Conservation (phyloP, 2,888 invertebrate genomes). For the Nephrocerus scutellatus region DNA sequence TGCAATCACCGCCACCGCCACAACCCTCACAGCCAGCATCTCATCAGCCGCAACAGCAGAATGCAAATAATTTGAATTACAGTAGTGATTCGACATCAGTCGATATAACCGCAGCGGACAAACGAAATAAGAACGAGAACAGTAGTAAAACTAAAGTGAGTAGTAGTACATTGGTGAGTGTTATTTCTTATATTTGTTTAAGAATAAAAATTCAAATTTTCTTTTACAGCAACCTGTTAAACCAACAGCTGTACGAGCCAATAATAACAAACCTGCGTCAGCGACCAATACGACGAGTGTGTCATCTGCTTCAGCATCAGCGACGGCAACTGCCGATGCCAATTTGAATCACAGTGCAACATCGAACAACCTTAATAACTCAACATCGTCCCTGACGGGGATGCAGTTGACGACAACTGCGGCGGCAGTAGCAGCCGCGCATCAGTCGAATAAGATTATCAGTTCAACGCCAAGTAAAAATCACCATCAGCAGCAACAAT, state of each 20-base stretch:
- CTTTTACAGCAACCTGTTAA: constrained; percentile 67
- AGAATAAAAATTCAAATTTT: no score
- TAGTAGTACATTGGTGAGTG: constrained; percentile 14
- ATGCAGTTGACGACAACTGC: constrained; percentile 20
- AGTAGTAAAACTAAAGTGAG: constrained; percentile 49
- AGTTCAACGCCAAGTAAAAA: constrained; percentile 49
- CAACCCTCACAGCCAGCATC: constrained; percentile 30
- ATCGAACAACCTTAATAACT: constrained; percentile 41
- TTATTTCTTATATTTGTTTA: constrained; percentile 19
- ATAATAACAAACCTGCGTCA: constrained; percentile 45
- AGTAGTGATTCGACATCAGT: constrained; percentile 61
- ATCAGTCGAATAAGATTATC: constrained; percentile 38
- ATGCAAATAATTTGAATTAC: constrained; percentile 57
- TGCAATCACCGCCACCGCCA: constrained; percentile 59
- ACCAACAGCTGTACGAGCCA: constrained; percentile 74
- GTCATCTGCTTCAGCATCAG: no score
- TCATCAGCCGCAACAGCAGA: constrained; percentile 28
- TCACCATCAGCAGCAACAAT: constrained; percentile 34
- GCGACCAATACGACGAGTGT: constrained; percentile 47
- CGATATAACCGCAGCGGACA: constrained; percentile 49
- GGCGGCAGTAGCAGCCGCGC: constrained; percentile 22
- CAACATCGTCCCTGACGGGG: constrained; percentile 18
- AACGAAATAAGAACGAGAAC: constrained; percentile 53
- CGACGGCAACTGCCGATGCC: constrained; percentile 52
- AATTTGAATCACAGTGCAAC: constrained; percentile 25